Percentiles rank a stretch among this genome's conserved stretches.
phyloP scores from a whole-genome alignment of 1,140 invertebrate species.

The Odontomachus brunneus region DNA sequence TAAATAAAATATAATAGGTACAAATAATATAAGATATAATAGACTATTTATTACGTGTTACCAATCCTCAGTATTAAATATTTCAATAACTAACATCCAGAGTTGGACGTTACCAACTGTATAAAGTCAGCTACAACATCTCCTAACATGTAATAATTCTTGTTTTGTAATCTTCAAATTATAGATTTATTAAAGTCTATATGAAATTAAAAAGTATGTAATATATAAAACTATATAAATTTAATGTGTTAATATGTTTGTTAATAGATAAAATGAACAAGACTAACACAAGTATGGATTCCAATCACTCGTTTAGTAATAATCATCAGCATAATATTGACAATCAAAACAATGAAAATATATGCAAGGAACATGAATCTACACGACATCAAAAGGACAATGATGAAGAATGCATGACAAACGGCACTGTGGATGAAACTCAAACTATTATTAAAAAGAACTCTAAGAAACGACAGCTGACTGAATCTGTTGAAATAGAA shows the following conservation, averaged over 20 bases:
- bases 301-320: neutral
- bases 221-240: slow-evolving; percentile 6
- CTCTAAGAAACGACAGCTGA: slow-evolving; percentile 63
- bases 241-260: neutral
- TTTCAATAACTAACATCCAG: neutral
- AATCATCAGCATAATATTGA: slow-evolving; percentile 72
- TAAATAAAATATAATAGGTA: too few species aligned
- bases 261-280: neutral
- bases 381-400: slow-evolving; percentile 57
- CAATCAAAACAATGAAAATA: slow-evolving; percentile 82
- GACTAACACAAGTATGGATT: neutral
- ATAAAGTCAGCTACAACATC: too few species aligned
- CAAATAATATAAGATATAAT: too few species aligned
- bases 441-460: slow-evolving; percentile 67
- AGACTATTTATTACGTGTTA: too few species aligned
- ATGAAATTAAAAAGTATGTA: neutral
- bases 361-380: slow-evolving; percentile 74
- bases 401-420: slow-evolving; percentile 7
- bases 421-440: slow-evolving; percentile 46
- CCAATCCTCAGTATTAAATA: neutral
- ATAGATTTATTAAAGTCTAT: neutral
- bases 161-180: too few species aligned
- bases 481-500: slow-evolving; percentile 23
- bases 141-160: too few species aligned
- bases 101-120: too few species aligned